Base-by-base conservation (phyloP, 1,140 invertebrate genomes). In the Zaprionus inermis region DNA sequence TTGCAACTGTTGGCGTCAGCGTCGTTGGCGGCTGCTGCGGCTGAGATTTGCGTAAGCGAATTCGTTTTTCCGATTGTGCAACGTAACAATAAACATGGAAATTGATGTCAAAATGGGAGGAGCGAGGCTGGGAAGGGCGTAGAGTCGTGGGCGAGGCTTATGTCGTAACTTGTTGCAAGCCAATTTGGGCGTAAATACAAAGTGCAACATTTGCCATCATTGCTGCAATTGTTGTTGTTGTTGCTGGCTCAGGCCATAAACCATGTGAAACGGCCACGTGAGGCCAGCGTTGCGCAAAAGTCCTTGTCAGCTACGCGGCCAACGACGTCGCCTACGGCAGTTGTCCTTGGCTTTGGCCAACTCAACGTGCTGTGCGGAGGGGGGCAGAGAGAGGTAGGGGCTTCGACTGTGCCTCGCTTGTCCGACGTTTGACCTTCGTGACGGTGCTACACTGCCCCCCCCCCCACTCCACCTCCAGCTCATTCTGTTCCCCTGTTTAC, bases 41-140 rank as follows among this genome's bases (percentile, higher is more conserved):
- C 59, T 69, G 64, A 79, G 79, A 83, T 86, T 86, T 86, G 82
- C 83, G 82, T 88, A 86, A 86, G 85, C 83, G 69, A 88, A 81
- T 73, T 86, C 64, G 72, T 68, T 81, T 76, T 75, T 63, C n/a
- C 28, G 6, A 64, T 70, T 75, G 72, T 71, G 72, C 68, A 75
- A 71, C 68, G 36, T 44, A 59, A 58, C 59, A 71, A 71, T 60
- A 64, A 54, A 55, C 64, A 75, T 71, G 68, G 55, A 71, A 75
- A 75, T 70, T 54, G 68, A 65, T 75, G 67, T 75, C 67, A 58
- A 75, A 41, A 55, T 36, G 72, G 14, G 41, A 54, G 61, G 24
- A 28, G 24, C 22, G 30, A 10, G n/a, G 36, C 3, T 1, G 34
- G 12, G 20, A 14, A 3, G 34, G 12, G 22, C n/a, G 3, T 9